phyloP scores from a whole-genome alignment of 2,888 invertebrate genomes.

The Ptilodon capucinus region DNA sequence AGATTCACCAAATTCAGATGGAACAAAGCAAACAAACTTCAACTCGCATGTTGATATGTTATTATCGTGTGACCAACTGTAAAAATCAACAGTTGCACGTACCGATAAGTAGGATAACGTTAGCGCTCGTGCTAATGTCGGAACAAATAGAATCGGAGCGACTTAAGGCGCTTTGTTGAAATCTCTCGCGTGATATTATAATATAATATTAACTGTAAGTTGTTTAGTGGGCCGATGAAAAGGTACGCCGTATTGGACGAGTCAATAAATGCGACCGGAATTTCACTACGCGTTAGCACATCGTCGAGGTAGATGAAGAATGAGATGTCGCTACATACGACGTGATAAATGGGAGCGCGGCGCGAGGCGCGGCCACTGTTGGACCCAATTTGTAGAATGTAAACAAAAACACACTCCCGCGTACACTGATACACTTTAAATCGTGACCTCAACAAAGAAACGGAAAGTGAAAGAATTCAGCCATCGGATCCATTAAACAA shows the following conservation, averaged over 20 bases:
- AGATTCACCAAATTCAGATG: slow-evolving; percentile 38
- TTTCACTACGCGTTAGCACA: slow-evolving; percentile 58
- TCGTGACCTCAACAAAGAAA: slow-evolving; percentile 58
- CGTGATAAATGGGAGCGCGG: neutral
- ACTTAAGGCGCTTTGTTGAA: slow-evolving; percentile 46
- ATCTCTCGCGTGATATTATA: slow-evolving; percentile 75
- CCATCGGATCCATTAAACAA: slow-evolving; percentile 60
- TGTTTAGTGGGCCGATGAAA: slow-evolving; percentile 62
- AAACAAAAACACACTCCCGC: slow-evolving; percentile 14
- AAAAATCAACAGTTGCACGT: slow-evolving; percentile 61
- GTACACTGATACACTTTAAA: slow-evolving; percentile 44
- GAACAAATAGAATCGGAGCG: slow-evolving; percentile 61
- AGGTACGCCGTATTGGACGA: slow-evolving; percentile 44
- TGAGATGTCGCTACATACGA: slow-evolving; percentile 5
- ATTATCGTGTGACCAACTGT: slow-evolving; percentile 61
- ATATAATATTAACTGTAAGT: slow-evolving; percentile 75
- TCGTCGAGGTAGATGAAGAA: slow-evolving; percentile 31
- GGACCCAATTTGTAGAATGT: slow-evolving; percentile 25
- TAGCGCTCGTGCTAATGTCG: slow-evolving; percentile 63
- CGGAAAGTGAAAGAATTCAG: slow-evolving; percentile 68
- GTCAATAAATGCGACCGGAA: slow-evolving; percentile 67
- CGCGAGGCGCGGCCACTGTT: slow-evolving; percentile 5
- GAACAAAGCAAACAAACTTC: slow-evolving; percentile 37
- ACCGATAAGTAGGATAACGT: slow-evolving; percentile 72
- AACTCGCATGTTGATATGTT: slow-evolving; percentile 51